Percentiles rank a stretch among this genome's conserved stretches.
Evolutionary conservation across 2,797 vertebrate genomes (phyloP).

Genomic region (Notamacropus eugenii): DNA sequence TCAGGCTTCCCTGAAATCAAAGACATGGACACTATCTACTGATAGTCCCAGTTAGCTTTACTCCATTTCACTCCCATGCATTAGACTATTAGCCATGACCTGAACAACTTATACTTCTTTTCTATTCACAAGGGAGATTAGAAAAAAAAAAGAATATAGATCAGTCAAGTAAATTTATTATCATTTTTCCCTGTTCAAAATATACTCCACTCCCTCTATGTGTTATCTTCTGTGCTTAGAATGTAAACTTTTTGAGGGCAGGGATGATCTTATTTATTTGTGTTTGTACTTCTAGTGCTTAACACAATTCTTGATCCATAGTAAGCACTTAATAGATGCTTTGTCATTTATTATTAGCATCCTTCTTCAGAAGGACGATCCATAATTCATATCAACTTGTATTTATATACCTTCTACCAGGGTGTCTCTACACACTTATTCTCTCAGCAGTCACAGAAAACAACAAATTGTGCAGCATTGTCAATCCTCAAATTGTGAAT

Average conservation of each 20-base stretch:
- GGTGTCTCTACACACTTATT: background rate
- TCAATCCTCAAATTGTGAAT: background rate
- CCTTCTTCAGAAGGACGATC: background rate
- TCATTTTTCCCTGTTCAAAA: background rate
- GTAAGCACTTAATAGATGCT: background rate
- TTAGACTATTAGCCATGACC: background rate
- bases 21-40: background rate
- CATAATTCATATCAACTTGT: background rate
- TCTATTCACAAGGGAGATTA: background rate
- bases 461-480: background rate
- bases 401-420: background rate
- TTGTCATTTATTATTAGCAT: background rate
- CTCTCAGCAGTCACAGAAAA: conserved; percentile 28
- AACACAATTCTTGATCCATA: background rate
- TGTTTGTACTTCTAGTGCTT: background rate
- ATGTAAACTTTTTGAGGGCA: background rate
- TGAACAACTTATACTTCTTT: background rate
- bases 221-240: background rate
- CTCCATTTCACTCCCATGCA: background rate
- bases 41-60: background rate
- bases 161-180: background rate
- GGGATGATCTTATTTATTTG: background rate
- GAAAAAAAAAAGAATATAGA: background rate
- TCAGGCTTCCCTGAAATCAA: background rate
- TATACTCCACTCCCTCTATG: background rate